Percentiles rank a stretch among this genome's conserved stretches.
These are phyloP conservation scores for Cerastoderma edule DNA, from an alignment of 2,888 invertebrate genomes.

Conservation along the genomic window DNA sequence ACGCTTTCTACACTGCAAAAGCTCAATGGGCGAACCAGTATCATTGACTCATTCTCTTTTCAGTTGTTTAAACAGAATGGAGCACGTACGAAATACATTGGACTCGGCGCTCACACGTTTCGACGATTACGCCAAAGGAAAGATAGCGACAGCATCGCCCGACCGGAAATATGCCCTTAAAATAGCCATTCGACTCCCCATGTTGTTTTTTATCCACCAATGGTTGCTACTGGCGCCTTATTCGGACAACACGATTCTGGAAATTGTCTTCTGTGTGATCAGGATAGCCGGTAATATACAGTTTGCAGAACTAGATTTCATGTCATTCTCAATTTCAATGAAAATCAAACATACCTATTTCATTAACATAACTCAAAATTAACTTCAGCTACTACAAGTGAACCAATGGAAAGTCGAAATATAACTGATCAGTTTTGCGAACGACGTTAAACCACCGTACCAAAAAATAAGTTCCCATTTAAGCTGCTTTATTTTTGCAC, in stretches of 20 bases:
- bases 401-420: neutral
- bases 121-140: too few relatives aligned
- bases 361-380: neutral
- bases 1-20: too few relatives aligned
- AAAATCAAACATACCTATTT: too few relatives aligned
- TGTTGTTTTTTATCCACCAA: constrained; percentile 14
- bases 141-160: too few relatives aligned
- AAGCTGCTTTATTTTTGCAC: too few relatives aligned
- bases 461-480: neutral
- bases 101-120: too few relatives aligned
- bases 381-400: neutral
- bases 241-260: neutral
- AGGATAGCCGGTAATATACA: constrained; percentile 9
- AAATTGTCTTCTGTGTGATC: neutral
- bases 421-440: neutral
- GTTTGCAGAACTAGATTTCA: too few relatives aligned
- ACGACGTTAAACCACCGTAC: neutral
- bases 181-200: neutral
- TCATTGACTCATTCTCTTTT: too few relatives aligned
- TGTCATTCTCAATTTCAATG: too few relatives aligned
- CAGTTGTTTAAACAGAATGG: too few relatives aligned
- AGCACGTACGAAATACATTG: too few relatives aligned
- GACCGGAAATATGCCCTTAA: neutral
- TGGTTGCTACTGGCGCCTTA: constrained; percentile 13
- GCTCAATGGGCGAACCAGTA: too few relatives aligned